Evolutionary conservation across 2,888 invertebrate species (phyloP).

Genomic region (Drosophila antonietae): DNA sequence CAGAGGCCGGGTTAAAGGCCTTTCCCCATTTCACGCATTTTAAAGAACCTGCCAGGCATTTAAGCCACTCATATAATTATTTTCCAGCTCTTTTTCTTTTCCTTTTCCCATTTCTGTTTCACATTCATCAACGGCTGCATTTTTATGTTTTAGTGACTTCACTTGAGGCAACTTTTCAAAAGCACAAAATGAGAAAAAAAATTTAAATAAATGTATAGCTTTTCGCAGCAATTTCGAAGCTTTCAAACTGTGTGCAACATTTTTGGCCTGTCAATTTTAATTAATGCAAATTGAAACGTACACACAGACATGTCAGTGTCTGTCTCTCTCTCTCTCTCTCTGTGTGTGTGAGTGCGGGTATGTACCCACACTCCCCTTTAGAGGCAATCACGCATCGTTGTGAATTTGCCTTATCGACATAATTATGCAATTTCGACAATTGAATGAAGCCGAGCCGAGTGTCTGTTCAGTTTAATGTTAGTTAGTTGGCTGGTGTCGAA

Average conservation of each 20-base stretch:
- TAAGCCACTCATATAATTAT: conserved; percentile 66
- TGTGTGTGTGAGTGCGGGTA: background rate
- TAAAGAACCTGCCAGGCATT: conserved; percentile 39
- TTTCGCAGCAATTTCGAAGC: conserved; percentile 15
- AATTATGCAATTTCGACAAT: conserved; percentile 70
- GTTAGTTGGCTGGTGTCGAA: conserved; percentile 29
- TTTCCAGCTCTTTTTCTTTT: conserved; percentile 33
- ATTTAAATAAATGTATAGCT: conserved; percentile 35
- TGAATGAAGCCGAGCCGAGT: conserved; percentile 55
- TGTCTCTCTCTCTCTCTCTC: no score
- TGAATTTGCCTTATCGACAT: conserved; percentile 69
- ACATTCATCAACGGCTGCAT: conserved; percentile 53
- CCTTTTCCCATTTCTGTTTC: conserved; percentile 22
- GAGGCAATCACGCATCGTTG: conserved; percentile 29
- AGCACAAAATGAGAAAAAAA: conserved; percentile 1
- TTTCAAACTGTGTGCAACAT: conserved; percentile 51
- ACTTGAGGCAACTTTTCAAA: conserved; percentile 45
- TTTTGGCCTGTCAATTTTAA: conserved; percentile 65
- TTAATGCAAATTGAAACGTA: conserved; percentile 63
- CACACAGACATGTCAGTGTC: conserved; percentile 10
- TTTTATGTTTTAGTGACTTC: conserved; percentile 40
- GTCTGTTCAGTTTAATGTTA: conserved; percentile 36
- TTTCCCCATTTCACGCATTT: conserved; percentile 58
- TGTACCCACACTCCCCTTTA: conserved; percentile 7
- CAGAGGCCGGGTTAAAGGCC: conserved; percentile 45